A percentile compares a stretch with the other conserved stretches of the same genome.
Conservation (phyloP, 1,140 invertebrate species). For the Drosophila teissieri region DNA sequence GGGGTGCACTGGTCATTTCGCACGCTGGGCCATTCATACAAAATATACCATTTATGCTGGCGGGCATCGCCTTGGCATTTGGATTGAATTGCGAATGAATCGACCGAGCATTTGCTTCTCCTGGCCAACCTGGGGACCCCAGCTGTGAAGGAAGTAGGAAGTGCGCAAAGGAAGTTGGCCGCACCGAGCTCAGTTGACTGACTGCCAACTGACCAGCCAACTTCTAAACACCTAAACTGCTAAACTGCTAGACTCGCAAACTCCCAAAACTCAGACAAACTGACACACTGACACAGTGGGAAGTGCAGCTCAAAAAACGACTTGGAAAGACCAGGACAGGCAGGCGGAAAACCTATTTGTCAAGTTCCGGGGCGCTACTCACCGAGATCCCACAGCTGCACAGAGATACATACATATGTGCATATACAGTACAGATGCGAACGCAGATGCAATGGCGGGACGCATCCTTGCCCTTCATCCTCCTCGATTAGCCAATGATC, state of each 20-base stretch:
- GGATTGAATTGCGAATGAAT: slow-evolving; percentile 80
- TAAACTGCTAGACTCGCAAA: too few relatives aligned
- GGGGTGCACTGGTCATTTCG: slow-evolving; percentile 26
- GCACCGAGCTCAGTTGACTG: slow-evolving; percentile 30
- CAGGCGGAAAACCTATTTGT: slow-evolving; percentile 67
- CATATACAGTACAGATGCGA: background rate
- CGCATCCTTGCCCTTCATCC: slow-evolving; percentile 17
- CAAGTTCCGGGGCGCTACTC: slow-evolving; percentile 63
- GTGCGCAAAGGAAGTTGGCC: slow-evolving; percentile 59
- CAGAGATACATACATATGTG: background rate
- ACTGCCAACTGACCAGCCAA: slow-evolving; percentile 5
- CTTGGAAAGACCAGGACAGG: slow-evolving; percentile 5
- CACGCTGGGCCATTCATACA: slow-evolving; percentile 66
- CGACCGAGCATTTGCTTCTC: slow-evolving; percentile 7
- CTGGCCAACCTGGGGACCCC: slow-evolving; percentile 41
- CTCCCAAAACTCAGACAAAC: too few relatives aligned
- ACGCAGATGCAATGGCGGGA: slow-evolving; percentile 19
- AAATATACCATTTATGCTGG: slow-evolving; percentile 60
- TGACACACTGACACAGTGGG: slow-evolving; percentile 54
- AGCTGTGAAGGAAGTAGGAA: slow-evolving; percentile 73
- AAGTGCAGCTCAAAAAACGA: slow-evolving; percentile 27
- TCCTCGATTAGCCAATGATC: slow-evolving; percentile 71
- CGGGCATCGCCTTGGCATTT: slow-evolving; percentile 67
- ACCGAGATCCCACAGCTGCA: slow-evolving; percentile 55
- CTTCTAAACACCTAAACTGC: background rate